A percentile compares a stretch with the other conserved stretches of the same genome.
phyloP scores from a whole-genome alignment of 2,888 invertebrate genomes.

The Melitaea athalia region DNA sequence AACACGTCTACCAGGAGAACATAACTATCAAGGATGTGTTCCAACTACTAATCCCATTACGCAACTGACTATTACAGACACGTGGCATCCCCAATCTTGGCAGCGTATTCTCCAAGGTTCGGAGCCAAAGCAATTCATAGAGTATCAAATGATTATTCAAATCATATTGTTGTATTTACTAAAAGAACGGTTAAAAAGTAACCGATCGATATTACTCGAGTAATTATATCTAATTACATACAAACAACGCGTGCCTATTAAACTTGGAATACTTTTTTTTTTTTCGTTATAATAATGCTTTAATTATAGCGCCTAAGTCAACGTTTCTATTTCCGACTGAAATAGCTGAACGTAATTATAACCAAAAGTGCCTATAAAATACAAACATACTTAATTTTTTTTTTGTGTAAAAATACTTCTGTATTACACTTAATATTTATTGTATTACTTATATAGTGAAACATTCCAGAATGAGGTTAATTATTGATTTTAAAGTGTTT shows the following conservation, averaged over 20 bases:
- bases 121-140: neutral
- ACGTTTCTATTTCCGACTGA: neutral
- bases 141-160: neutral
- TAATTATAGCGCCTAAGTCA: neutral
- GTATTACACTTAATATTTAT: no score
- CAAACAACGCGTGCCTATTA: no score
- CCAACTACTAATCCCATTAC: slow-evolving; percentile 2
- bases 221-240: no score
- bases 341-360: no score
- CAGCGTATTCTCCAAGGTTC: neutral
- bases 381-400: no score
- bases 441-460: no score
- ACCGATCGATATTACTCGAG: no score
- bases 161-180: neutral
- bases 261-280: neutral
- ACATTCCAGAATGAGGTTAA: no score
- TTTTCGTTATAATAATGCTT: neutral
- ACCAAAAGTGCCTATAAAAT: no score
- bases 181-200: no score
- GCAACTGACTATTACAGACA: slow-evolving; percentile 5
- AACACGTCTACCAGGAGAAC: slow-evolving; percentile 1
- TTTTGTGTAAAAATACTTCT: no score
- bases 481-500: no score
- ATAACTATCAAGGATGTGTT: slow-evolving; percentile 5
- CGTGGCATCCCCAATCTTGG: slow-evolving; percentile 3